Evolutionary conservation across 1,140 invertebrate genomes (phyloP).

Genomic region (Limonius californicus): DNA sequence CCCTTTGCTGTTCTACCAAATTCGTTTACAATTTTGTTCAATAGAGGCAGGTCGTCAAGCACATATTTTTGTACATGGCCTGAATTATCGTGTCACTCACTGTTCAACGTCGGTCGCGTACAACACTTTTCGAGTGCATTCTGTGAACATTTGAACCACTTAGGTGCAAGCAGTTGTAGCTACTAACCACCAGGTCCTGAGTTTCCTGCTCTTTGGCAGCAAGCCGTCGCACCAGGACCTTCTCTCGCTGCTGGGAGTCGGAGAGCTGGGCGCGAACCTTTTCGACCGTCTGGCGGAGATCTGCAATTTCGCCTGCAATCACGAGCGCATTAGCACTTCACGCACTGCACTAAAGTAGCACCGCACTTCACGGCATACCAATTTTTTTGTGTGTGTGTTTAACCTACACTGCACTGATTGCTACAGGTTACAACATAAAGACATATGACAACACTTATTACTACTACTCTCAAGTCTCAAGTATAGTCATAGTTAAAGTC

Average conservation of each 20-base stretch:
- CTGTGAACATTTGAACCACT: constrained; percentile 26
- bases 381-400: constrained; percentile 2
- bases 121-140: background rate
- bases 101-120: background rate
- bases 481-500: constrained; percentile 23
- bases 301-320: constrained; percentile 67
- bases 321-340: constrained; percentile 35
- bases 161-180: background rate
- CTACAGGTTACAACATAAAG: constrained; percentile 27
- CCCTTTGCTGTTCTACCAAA: too few relatives aligned
- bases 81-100: background rate
- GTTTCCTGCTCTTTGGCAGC: constrained; percentile 95
- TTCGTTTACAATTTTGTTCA: too few relatives aligned
- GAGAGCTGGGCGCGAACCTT: constrained; percentile 75
- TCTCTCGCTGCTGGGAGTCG: constrained; percentile 85
- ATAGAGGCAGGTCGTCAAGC: too few relatives aligned
- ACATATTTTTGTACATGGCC: too few relatives aligned
- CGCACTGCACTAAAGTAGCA: constrained; percentile 29
- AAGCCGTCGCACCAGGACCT: constrained; percentile 83
- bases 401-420: constrained; percentile 39
- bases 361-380: constrained; percentile 15
- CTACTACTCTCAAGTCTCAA: constrained; percentile 18
- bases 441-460: constrained; percentile 29
- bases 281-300: constrained; percentile 75
- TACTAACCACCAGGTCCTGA: constrained; percentile 89